Percentiles rank a stretch among this genome's conserved stretches.
Conservation (phyloP, 2,888 invertebrate genomes). For the Harmothoe impar region DNA sequence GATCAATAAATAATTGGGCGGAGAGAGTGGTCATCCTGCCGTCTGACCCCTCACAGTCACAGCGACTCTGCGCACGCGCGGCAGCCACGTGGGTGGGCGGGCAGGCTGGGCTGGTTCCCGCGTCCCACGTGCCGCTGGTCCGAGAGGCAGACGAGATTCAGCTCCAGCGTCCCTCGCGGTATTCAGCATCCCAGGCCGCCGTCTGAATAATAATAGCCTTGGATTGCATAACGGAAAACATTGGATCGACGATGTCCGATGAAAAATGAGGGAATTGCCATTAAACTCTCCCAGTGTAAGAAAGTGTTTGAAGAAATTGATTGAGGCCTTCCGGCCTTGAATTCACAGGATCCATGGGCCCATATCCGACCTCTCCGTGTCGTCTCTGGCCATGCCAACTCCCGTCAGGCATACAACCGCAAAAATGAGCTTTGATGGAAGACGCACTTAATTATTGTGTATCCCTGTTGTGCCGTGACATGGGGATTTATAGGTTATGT, state of each 20-base stretch:
- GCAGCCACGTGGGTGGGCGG: background rate
- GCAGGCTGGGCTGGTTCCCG: background rate
- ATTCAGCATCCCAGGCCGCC: background rate
- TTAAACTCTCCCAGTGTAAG: background rate
- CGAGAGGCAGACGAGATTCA: background rate
- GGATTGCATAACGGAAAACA: too few relatives aligned
- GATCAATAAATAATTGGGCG: constrained; percentile 39
- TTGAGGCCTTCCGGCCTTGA: too few relatives aligned
- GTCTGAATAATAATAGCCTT: too few relatives aligned
- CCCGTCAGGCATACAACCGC: too few relatives aligned
- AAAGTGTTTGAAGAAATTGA: background rate
- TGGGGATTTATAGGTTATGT: background rate
- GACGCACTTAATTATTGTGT: too few relatives aligned
- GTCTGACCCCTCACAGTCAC: background rate
- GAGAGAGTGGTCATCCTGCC: constrained; percentile 19
- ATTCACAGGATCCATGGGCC: too few relatives aligned
- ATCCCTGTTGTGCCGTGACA: too few relatives aligned
- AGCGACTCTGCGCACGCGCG: background rate
- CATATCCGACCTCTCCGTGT: too few relatives aligned
- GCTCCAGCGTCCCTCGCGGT: background rate
- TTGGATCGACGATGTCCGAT: too few relatives aligned
- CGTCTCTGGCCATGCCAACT: too few relatives aligned
- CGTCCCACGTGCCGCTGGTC: background rate
- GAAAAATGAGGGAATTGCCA: background rate
- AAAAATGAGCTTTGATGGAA: too few relatives aligned